Evolutionary conservation across 2,797 vertebrate genomes (phyloP).

Genomic region (Pempheris klunzingeri): DNA sequence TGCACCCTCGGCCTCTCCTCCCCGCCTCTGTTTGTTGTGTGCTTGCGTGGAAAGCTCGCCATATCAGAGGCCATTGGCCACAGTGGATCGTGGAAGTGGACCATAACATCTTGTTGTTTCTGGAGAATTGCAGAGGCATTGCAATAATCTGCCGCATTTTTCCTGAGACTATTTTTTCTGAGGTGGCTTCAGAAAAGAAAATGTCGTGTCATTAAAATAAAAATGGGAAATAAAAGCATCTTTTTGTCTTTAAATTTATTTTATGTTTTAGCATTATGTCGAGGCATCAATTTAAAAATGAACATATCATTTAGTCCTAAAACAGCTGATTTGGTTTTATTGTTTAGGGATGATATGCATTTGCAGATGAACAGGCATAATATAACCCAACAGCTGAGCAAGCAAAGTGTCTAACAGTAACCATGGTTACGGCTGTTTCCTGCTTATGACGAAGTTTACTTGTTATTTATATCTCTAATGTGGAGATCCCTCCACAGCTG

Average conservation of each 20-base stretch:
- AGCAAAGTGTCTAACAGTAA: constrained; percentile 47
- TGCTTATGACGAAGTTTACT: constrained; percentile 22
- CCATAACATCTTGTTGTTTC: not conserved
- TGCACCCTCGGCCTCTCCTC: constrained; percentile 21
- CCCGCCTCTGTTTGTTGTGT: constrained; percentile 13
- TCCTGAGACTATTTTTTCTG: not conserved
- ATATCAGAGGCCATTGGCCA: constrained; percentile 16
- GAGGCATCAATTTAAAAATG: not conserved
- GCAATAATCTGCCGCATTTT: not conserved
- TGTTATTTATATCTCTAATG: constrained; percentile 33
- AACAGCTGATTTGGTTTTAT: not conserved
- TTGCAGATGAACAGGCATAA: constrained; percentile 15
- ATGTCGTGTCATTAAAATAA: not conserved
- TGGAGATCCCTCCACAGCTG: constrained; percentile 24
- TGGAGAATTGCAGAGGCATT: not conserved
- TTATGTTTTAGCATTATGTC: not conserved
- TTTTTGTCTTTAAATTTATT: not conserved
- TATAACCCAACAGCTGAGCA: constrained; percentile 50
- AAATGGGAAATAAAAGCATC: not conserved
- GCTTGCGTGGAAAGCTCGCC: constrained; percentile 32
- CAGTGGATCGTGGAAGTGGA: not conserved
- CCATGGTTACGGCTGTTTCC: constrained; percentile 53
- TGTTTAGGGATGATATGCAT: not conserved
- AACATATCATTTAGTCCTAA: not conserved
- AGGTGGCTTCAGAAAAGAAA: not conserved